These are phyloP conservation scores for Lepus americanus DNA, from an alignment of 2,113 vertebrate species.

Conservation along the genomic window DNA sequence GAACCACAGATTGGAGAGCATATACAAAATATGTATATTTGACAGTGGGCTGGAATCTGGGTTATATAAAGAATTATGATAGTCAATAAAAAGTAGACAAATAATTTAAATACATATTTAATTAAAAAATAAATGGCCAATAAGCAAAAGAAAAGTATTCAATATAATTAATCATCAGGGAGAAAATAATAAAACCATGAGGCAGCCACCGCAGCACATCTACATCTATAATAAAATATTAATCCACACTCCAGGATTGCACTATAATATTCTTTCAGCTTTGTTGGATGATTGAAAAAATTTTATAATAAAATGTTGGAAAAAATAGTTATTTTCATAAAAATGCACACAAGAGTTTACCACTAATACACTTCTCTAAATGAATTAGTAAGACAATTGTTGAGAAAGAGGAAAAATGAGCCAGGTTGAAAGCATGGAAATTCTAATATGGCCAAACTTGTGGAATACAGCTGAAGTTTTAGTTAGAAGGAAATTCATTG, in stretches of 20 bases:
- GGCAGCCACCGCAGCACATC: neutral
- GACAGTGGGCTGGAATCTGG: neutral
- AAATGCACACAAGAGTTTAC: neutral
- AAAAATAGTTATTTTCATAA: neutral
- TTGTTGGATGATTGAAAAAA: neutral
- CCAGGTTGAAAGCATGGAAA: neutral
- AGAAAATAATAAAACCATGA: neutral
- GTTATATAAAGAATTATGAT: constrained; percentile 3
- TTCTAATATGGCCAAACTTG: neutral
- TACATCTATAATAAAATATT: neutral
- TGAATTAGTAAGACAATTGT: neutral
- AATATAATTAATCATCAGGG: neutral
- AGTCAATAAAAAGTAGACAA: neutral
- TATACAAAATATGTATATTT: neutral
- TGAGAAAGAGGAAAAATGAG: neutral
- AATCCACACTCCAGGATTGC: neutral
- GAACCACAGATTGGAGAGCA: neutral
- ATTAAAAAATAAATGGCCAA: neutral
- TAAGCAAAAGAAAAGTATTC: neutral
- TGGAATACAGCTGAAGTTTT: neutral
- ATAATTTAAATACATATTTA: neutral
- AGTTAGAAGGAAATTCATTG: neutral
- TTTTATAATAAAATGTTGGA: neutral
- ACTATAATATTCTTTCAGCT: neutral
- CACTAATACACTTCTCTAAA: neutral